Percentiles rank a stretch among this genome's conserved stretches.
These are phyloP conservation scores for Colletes gigas DNA, from an alignment of 1,140 invertebrate genomes.

Conservation along the genomic window DNA sequence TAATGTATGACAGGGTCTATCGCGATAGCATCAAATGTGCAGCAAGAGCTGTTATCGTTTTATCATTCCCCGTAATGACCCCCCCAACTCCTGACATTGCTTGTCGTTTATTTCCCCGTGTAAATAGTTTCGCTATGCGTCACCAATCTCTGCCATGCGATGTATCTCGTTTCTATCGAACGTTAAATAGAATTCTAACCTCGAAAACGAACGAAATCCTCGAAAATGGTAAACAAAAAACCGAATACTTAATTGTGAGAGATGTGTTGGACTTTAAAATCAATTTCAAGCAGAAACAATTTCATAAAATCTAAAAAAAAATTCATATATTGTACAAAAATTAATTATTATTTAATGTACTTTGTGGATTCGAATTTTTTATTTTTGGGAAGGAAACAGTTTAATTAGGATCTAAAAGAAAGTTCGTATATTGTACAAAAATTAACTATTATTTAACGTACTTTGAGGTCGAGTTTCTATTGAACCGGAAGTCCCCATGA, in stretches of 20 bases:
- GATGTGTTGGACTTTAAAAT: not conserved
- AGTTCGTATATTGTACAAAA: too few species aligned
- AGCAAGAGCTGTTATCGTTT: conserved; percentile 15
- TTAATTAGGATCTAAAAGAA: too few species aligned
- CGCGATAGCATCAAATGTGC: conserved; percentile 18
- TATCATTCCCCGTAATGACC: conserved; percentile 26
- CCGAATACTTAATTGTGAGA: too few species aligned
- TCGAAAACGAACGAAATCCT: not conserved
- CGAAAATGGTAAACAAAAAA: not conserved
- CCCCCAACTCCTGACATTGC: conserved; percentile 19
- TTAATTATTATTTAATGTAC: conserved; percentile 8
- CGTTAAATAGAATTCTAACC: not conserved
- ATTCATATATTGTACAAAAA: conserved; percentile 25
- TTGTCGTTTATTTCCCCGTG: conserved; percentile 32
- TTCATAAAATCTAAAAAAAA: not conserved
- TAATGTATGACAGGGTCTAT: conserved; percentile 6
- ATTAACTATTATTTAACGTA: too few species aligned
- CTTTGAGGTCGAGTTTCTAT: too few species aligned
- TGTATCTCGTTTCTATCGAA: not conserved
- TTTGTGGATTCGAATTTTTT: too few species aligned
- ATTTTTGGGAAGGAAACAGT: too few species aligned
- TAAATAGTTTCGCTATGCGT: conserved; percentile 35
- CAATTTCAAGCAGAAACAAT: not conserved
- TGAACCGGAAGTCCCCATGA: not conserved
- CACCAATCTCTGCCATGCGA: not conserved